Evolutionary conservation across 2,888 invertebrate genomes (phyloP).

Genomic region (Plebejus melissa): DNA sequence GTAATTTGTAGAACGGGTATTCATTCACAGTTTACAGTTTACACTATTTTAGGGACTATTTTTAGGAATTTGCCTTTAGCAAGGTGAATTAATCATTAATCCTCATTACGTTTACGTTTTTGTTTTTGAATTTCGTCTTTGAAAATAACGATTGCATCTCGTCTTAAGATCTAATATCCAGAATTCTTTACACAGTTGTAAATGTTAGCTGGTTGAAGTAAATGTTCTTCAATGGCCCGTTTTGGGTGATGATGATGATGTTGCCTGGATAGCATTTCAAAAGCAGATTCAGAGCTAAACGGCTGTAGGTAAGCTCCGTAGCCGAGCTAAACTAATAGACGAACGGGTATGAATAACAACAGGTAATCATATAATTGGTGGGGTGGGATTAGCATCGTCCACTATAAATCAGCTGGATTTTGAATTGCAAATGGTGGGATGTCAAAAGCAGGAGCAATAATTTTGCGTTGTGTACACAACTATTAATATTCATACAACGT

Average conservation of each 20-base stretch:
- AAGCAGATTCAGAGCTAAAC: conserved; percentile 1
- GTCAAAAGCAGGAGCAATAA: conserved; percentile 42
- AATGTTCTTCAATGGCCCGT: background rate
- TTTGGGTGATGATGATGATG: background rate
- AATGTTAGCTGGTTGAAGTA: background rate
- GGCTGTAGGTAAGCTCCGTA: background rate
- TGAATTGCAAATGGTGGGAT: conserved; percentile 41
- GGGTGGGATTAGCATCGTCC: conserved; percentile 34
- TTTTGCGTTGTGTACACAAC: conserved; percentile 39
- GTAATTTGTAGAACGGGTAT: background rate
- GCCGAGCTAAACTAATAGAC: conserved; percentile 12
- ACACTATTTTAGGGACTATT: background rate
- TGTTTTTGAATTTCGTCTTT: no score
- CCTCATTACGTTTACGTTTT: no score
- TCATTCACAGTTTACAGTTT: background rate
- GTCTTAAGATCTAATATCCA: background rate
- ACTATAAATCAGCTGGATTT: conserved; percentile 38
- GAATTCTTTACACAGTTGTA: background rate
- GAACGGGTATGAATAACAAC: conserved; percentile 16
- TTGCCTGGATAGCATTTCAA: background rate
- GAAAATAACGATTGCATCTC: no score
- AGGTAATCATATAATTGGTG: conserved; percentile 21
- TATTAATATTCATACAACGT: conserved; percentile 40
- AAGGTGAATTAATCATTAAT: no score
- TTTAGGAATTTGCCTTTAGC: no score